These are phyloP conservation scores for Dinocampus coccinellae DNA, from an alignment of 2,888 invertebrate genomes.

Conservation along the genomic window DNA sequence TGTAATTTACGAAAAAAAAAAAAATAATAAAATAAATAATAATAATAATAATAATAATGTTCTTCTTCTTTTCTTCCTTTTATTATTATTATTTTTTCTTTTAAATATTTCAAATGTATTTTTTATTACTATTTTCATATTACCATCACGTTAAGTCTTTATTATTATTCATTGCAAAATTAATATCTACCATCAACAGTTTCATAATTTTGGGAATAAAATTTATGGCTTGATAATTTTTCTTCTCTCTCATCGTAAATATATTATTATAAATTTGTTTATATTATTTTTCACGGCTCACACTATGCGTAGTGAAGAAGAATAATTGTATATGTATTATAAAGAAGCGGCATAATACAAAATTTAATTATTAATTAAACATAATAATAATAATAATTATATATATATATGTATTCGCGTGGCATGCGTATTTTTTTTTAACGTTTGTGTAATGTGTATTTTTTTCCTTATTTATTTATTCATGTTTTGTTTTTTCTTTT, in stretches of 20 bases:
- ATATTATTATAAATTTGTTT: slow-evolving; percentile 36
- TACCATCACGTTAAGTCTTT: not conserved
- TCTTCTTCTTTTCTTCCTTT: not conserved
- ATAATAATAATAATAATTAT: too few species aligned
- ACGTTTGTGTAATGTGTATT: slow-evolving; percentile 43
- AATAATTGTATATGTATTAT: slow-evolving; percentile 57
- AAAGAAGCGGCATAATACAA: slow-evolving; percentile 67
- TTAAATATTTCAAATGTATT: slow-evolving; percentile 1
- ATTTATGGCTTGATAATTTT: slow-evolving; percentile 1
- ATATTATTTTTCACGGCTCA: slow-evolving; percentile 41
- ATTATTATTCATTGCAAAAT: not conserved
- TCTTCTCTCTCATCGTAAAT: slow-evolving; percentile 20
- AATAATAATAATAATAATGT: too few species aligned
- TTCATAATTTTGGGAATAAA: not conserved
- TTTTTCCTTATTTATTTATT: not conserved
- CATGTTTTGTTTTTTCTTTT: slow-evolving; percentile 13
- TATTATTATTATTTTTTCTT: not conserved
- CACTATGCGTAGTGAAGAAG: slow-evolving; percentile 49
- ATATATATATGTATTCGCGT: slow-evolving; percentile 46
- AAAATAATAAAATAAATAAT: too few species aligned
- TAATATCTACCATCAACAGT: not conserved
- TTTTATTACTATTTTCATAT: slow-evolving; percentile 11
- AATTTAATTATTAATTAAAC: slow-evolving; percentile 63
- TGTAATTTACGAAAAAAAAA: not conserved
- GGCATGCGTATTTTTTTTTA: slow-evolving; percentile 26